Conservation (phyloP, 2,888 invertebrate species). For the Shargacucullia verbasci region DNA sequence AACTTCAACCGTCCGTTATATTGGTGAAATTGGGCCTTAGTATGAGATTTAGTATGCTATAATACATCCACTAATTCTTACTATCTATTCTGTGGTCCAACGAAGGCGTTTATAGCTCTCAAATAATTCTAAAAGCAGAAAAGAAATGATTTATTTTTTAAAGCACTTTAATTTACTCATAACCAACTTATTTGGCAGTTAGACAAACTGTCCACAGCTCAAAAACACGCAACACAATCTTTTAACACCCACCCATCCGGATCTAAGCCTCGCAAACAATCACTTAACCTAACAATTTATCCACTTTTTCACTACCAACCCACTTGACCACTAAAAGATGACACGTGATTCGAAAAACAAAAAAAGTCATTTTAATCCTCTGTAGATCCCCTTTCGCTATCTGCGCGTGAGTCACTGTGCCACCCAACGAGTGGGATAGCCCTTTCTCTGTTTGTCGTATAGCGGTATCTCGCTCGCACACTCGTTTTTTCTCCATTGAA, state of each 20-base stretch:
- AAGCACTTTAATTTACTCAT: too few species aligned
- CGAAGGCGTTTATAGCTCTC: too few species aligned
- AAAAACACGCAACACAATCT: slow-evolving; percentile 18
- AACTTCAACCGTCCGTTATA: too few species aligned
- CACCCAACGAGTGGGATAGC: slow-evolving; percentile 77
- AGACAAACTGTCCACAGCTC: slow-evolving; percentile 5
- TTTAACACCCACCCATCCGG: slow-evolving; percentile 46
- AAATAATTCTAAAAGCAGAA: too few species aligned
- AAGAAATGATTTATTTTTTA: too few species aligned
- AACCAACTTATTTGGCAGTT: neutral
- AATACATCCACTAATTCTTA: too few species aligned
- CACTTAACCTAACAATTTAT: slow-evolving; percentile 52
- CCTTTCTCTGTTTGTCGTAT: slow-evolving; percentile 65
- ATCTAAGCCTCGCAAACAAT: slow-evolving; percentile 42
- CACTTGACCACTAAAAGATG: slow-evolving; percentile 68
- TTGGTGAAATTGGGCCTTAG: too few species aligned
- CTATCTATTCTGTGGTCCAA: too few species aligned
- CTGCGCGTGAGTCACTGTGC: slow-evolving; percentile 78
- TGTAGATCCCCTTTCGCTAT: slow-evolving; percentile 68
- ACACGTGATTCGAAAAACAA: slow-evolving; percentile 59
- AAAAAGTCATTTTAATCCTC: slow-evolving; percentile 68
- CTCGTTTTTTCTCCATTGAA: slow-evolving; percentile 81
- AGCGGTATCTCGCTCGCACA: slow-evolving; percentile 62
- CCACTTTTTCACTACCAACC: slow-evolving; percentile 66
- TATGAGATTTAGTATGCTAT: too few species aligned